Evolutionary conservation across 2,797 vertebrate genomes (phyloP), one percentile per base, ranked within the genome.

Genomic region (Cyprinodon diabolis): DNA sequence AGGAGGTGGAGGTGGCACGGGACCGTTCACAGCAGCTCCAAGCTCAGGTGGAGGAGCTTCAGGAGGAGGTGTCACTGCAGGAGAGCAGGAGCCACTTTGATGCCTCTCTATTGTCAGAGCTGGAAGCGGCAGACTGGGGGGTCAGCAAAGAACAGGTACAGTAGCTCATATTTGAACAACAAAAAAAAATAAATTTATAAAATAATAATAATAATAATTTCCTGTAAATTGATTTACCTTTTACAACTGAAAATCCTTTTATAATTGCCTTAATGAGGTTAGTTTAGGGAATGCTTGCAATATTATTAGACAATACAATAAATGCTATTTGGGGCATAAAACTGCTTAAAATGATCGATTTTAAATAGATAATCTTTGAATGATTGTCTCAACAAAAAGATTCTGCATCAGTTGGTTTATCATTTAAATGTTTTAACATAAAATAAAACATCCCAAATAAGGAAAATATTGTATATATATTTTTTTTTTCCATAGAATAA

Each of bases 101-200:
- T 6, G 30, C 79, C 1, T 95, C 95, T 15, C 86, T 96, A 66
- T 83, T 94, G 84, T 95, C 94, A 0, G 95, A 96, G 86, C 89
- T 96, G 84, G 91, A 90, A 48, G 73, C 69, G 1, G 58, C 84
- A 0, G 76, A 68, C 55, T 87, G 90, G 56, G 89, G 86, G 71
- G 80, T 89, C 71, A 78, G 89, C 79, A 93, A 84, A 79, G 89
- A 94, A 72, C 91, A 94, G 94, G 95, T 96, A 62, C n/a, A 58
- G 60, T 12, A 78, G 43, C 45, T 19, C 40, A 62, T 25, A 23
- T 56, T 68, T 37, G 43, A 43, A 17, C 52, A 25, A 3, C 23
- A 14, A 9, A 4, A 37, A 37, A 4, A 56, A 15, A 3, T 48
- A 6, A 0, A 51, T 43, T 6, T 40, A 40, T 3, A 40, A 40